Evolutionary conservation across 2,888 invertebrate species (phyloP).

Genomic region (Caenorhabditis auriculariae): DNA sequence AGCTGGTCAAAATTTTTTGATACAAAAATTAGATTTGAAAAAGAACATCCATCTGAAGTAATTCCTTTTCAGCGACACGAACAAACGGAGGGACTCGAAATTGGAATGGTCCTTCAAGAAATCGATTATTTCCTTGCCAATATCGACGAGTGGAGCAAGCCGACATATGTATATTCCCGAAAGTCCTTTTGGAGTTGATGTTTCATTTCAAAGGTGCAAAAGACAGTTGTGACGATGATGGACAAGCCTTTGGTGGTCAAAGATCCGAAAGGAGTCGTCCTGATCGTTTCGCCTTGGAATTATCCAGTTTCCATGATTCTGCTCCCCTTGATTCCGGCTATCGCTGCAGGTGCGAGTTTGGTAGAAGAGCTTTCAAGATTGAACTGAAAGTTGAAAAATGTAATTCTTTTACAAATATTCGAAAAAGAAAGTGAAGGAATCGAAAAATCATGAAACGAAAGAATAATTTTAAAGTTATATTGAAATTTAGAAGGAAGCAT

Average conservation of each 20-base stretch:
- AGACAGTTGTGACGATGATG: slow-evolving; percentile 60
- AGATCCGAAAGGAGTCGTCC: slow-evolving; percentile 82
- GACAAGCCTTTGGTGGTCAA: slow-evolving; percentile 43
- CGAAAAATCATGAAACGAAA: too few species aligned
- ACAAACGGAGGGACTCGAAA: slow-evolving; percentile 37
- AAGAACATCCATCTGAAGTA: slow-evolving; percentile 9
- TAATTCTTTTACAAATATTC: background rate
- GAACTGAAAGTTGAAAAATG: background rate
- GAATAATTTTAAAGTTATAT: too few species aligned
- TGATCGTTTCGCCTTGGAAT: slow-evolving; percentile 88
- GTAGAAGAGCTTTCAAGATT: too few species aligned
- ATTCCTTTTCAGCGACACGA: slow-evolving; percentile 25
- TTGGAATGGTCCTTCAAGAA: slow-evolving; percentile 42
- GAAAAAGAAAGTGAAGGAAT: too few species aligned
- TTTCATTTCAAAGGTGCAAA: slow-evolving; percentile 17
- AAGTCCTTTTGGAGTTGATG: background rate
- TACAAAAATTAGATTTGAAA: too few species aligned
- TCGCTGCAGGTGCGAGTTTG: slow-evolving; percentile 43
- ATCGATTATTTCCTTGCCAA: slow-evolving; percentile 48
- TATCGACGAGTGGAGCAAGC: slow-evolving; percentile 43
- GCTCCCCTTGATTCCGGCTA: slow-evolving; percentile 49
- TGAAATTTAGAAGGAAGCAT: too few species aligned
- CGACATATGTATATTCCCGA: slow-evolving; percentile 23
- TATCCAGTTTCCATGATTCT: slow-evolving; percentile 73
- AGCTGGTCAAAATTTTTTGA: too few species aligned